Percentiles rank a stretch among this genome's conserved stretches.
These are phyloP conservation scores for Rattus rattus DNA, from an alignment of 2,113 vertebrate species.

Conservation along the genomic window DNA sequence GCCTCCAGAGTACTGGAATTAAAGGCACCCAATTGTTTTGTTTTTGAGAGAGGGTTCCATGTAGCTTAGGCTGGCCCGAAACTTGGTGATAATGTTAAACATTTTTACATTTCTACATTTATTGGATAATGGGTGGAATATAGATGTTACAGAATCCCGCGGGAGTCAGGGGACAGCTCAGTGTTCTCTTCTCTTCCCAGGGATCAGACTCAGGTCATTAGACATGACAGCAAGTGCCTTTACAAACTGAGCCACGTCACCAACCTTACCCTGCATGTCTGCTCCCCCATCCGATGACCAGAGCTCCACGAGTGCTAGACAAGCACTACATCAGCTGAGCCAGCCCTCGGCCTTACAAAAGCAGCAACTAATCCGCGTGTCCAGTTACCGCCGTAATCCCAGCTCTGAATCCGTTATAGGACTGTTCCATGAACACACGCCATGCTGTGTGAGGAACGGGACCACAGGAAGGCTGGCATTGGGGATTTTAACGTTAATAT, in stretches of 20 bases:
- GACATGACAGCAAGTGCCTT: background rate
- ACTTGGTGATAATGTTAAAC: background rate
- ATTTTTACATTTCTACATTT: background rate
- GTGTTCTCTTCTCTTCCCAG: background rate
- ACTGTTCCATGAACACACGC: background rate
- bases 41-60: background rate
- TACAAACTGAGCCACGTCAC: background rate
- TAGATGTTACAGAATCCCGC: background rate
- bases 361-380: background rate
- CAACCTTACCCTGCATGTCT: background rate
- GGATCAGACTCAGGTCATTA: background rate
- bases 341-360: background rate
- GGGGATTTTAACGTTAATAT: conserved; percentile 64
- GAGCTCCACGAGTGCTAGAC: background rate
- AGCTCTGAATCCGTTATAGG: background rate
- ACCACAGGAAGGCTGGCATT: background rate
- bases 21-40: background rate
- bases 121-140: background rate
- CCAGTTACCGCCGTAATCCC: conserved; percentile 45
- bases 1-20: background rate
- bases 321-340: background rate
- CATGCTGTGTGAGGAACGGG: background rate
- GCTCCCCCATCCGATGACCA: background rate
- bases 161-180: background rate
- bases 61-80: background rate